These are phyloP conservation scores for Grammomys dolichurus DNA, from an alignment of 2,113 vertebrate species.

Conservation along the genomic window DNA sequence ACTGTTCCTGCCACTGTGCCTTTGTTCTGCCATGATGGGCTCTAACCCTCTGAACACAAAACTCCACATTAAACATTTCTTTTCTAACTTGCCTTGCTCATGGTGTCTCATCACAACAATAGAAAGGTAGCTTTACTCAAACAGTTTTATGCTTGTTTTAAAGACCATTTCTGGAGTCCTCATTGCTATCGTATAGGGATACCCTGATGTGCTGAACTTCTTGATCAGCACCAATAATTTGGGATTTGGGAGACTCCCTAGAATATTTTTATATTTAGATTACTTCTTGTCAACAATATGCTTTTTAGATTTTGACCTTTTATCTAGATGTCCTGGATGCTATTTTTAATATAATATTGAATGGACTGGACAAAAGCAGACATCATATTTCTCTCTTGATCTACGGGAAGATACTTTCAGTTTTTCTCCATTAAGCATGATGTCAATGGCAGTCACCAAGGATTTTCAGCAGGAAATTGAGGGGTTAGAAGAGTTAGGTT, in stretches of 20 bases:
- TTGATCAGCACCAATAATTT: neutral
- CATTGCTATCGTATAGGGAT: neutral
- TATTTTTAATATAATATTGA: neutral
- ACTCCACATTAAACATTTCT: neutral
- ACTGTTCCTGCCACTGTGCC: neutral
- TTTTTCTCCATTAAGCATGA: neutral
- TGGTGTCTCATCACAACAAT: neutral
- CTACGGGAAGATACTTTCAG: neutral
- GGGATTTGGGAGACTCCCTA: neutral
- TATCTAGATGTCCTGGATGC: neutral
- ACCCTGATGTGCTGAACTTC: neutral
- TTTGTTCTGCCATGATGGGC: neutral
- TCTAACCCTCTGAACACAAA: neutral
- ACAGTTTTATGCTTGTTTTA: slow-evolving; percentile 1
- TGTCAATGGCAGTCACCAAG: neutral
- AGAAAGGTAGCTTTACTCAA: neutral
- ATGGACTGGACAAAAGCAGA: neutral
- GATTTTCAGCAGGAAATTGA: neutral
- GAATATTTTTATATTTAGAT: neutral
- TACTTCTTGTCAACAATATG: neutral
- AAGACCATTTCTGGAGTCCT: neutral
- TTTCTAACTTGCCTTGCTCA: neutral
- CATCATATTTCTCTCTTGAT: neutral
- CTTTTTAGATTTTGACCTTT: slow-evolving; percentile 7
- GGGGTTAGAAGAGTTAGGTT: neutral